Evolutionary conservation across 2,797 vertebrate genomes (phyloP).

Genomic region (Poeciliopsis gracilis): DNA sequence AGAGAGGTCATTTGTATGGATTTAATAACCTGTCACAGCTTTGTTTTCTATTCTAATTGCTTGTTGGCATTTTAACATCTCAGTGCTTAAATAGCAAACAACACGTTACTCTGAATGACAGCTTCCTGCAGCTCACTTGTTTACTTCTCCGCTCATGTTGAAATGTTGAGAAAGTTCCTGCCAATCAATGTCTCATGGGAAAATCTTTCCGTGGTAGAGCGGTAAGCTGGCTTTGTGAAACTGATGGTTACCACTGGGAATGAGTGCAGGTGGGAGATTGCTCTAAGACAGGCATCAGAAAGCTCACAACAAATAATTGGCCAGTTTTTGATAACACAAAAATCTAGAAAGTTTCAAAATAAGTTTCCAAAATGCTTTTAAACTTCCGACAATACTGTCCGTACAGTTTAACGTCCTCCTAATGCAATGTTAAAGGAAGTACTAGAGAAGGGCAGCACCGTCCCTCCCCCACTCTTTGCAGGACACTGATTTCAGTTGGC

Average conservation of each 20-base stretch:
- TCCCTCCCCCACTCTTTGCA: not conserved
- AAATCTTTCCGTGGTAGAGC: conserved; percentile 16
- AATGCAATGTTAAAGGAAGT: not conserved
- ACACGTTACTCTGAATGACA: conserved; percentile 40
- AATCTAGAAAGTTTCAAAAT: not conserved
- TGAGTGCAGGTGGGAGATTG: not conserved
- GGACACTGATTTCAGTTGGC: not conserved
- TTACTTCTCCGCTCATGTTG: conserved; percentile 19
- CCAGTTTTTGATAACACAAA: not conserved
- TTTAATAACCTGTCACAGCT: conserved; percentile 55
- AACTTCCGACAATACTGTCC: not conserved
- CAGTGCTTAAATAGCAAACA: conserved; percentile 33
- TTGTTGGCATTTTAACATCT: conserved; percentile 62
- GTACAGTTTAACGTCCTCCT: not conserved
- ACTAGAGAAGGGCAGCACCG: not conserved
- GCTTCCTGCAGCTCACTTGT: conserved; percentile 49
- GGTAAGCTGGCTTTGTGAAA: conserved; percentile 12
- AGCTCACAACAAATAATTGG: not conserved
- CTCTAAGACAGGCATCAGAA: not conserved
- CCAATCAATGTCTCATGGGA: conserved; percentile 38
- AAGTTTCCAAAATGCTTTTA: not conserved
- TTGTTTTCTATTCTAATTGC: conserved; percentile 61
- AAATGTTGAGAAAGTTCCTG: conserved; percentile 31
- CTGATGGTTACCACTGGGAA: not conserved
- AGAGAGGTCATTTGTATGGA: conserved; percentile 38